Evolutionary conservation across 2,113 vertebrate species (phyloP).

Genomic region (Mus spicilegus): DNA sequence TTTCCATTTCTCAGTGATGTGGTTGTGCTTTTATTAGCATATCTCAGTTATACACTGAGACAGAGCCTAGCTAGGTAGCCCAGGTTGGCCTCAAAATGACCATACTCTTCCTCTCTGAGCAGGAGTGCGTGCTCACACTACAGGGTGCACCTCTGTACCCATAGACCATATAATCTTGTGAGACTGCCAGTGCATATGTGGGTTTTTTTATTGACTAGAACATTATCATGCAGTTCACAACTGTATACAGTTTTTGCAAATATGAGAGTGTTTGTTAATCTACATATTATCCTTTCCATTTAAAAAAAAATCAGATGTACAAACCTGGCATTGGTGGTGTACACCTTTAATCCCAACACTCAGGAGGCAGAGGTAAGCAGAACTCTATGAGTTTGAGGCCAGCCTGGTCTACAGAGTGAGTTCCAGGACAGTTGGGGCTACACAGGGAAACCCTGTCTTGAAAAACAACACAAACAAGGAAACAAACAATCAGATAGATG

Average conservation of each 20-base stretch:
- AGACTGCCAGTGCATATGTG: neutral
- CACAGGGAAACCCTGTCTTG: neutral
- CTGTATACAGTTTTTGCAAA: neutral
- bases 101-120: neutral
- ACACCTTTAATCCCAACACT: neutral
- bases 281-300: neutral
- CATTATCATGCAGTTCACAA: neutral
- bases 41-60: neutral
- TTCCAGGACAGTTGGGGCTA: too few species aligned
- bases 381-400: neutral
- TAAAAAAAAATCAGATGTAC: neutral
- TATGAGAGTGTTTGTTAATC: neutral
- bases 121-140: neutral
- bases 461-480: slow-evolving; percentile 2
- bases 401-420: neutral
- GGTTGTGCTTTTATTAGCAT: neutral
- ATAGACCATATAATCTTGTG: neutral
- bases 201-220: neutral
- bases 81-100: neutral
- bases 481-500: neutral
- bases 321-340: neutral
- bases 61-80: neutral
- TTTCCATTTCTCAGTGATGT: neutral
- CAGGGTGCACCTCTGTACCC: neutral
- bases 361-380: neutral